These are phyloP conservation scores for Pipistrellus nathusii DNA, from an alignment of 2,797 vertebrate genomes.

Conservation along the genomic window DNA sequence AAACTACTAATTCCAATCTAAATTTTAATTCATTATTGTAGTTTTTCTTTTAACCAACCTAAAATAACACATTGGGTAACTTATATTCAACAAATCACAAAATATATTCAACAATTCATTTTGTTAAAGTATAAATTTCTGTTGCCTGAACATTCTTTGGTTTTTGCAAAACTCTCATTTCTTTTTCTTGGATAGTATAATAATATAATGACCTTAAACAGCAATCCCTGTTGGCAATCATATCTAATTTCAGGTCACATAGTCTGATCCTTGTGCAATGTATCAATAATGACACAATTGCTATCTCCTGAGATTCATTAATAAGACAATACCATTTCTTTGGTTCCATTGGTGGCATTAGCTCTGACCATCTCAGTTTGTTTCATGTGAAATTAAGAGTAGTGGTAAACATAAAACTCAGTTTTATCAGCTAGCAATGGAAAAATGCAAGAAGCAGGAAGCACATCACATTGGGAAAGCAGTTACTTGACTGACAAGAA, in stretches of 20 bases:
- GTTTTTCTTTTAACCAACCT: slow-evolving; percentile 25
- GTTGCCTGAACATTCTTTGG: not conserved
- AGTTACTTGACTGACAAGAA: not conserved
- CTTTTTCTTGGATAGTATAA: not conserved
- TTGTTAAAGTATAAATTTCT: slow-evolving; percentile 3
- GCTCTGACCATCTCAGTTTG: not conserved
- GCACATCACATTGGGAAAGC: not conserved
- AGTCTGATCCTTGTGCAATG: not conserved
- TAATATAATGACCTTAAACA: not conserved
- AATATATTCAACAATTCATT: not conserved
- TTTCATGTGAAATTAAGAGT: not conserved
- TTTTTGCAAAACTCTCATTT: not conserved
- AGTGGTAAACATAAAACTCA: not conserved
- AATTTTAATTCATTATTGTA: not conserved
- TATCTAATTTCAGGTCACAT: slow-evolving; percentile 20
- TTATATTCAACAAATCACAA: not conserved
- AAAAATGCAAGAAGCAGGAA: not conserved
- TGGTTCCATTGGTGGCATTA: not conserved
- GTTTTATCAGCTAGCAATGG: not conserved
- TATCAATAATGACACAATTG: not conserved
- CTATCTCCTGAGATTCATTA: not conserved
- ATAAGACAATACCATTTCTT: not conserved
- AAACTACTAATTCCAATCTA: not conserved
- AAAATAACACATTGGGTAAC: not conserved
- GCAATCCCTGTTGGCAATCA: not conserved